Evolutionary conservation across 2,113 vertebrate genomes (phyloP).

Genomic region (Aplodontia rufa): DNA sequence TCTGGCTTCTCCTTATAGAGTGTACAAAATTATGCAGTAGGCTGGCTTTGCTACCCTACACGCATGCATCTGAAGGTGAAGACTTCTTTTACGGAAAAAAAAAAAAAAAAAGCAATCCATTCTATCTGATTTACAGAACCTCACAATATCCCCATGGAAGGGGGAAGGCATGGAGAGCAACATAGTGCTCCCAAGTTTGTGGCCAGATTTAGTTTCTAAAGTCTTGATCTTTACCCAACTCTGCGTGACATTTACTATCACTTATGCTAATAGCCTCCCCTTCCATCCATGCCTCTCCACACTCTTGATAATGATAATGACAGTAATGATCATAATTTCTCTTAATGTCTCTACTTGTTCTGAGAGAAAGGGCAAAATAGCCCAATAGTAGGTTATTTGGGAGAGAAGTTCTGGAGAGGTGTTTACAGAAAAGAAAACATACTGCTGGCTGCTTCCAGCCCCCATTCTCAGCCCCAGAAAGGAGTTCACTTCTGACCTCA

Average conservation of each 20-base stretch:
- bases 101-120: not conserved
- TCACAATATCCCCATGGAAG: not conserved
- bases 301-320: slow-evolving; percentile 64
- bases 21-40: not conserved
- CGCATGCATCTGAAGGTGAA: not conserved
- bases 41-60: not conserved
- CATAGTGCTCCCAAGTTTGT: not conserved
- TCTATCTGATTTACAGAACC: not conserved
- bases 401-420: not conserved
- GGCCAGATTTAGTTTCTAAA: not conserved
- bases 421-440: slow-evolving; percentile 35
- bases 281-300: not conserved
- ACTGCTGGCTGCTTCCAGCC: not conserved
- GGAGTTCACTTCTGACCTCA: not conserved
- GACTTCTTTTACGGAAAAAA: not conserved
- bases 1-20: not conserved
- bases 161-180: not conserved
- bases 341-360: slow-evolving; percentile 68
- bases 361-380: slow-evolving; percentile 22
- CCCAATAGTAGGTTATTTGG: not conserved
- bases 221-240: not conserved
- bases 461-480: not conserved
- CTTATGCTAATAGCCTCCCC: slow-evolving; percentile 18
- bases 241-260: slow-evolving; percentile 11
- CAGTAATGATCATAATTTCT: slow-evolving; percentile 69